phyloP scores from a whole-genome alignment of 1,140 invertebrate genomes.

The Eciton burchellii region DNA sequence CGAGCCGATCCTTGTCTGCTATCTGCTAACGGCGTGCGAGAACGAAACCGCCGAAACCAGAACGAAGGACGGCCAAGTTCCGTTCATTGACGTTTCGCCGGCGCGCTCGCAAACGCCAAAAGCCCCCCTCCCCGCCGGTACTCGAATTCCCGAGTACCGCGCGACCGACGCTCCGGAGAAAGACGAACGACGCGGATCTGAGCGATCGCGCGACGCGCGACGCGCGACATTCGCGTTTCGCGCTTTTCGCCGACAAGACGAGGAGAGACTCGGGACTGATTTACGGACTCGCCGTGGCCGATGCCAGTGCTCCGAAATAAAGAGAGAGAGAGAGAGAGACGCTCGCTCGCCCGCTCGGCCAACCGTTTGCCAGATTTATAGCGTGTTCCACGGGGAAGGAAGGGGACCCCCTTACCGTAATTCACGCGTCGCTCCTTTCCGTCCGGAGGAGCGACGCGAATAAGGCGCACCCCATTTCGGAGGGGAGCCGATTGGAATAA shows the following conservation, averaged over 20 bases:
- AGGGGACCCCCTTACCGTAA: constrained; percentile 71
- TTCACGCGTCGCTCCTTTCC: constrained; percentile 70
- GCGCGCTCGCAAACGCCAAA: not conserved
- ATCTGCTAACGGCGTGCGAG: constrained; percentile 44
- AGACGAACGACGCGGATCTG: too few species aligned
- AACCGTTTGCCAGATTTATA: constrained; percentile 78
- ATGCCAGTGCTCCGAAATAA: constrained; percentile 59
- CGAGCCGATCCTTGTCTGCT: constrained; percentile 49
- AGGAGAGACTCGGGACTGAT: constrained; percentile 79
- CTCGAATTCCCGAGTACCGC: too few species aligned
- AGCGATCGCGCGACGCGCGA: not conserved
- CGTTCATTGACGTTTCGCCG: constrained; percentile 37
- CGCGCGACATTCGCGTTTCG: not conserved
- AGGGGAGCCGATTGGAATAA: constrained; percentile 39
- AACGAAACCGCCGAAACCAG: constrained; percentile 27
- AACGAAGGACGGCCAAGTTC: constrained; percentile 17
- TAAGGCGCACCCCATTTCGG: constrained; percentile 47
- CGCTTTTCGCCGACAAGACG: constrained; percentile 71
- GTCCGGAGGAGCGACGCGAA: constrained; percentile 62
- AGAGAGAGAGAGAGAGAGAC: constrained; percentile 74
- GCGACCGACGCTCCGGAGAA: too few species aligned
- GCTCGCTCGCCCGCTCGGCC: constrained; percentile 6
- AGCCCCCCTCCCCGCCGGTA: not conserved
- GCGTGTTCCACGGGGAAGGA: constrained; percentile 76
- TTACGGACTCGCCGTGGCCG: constrained; percentile 78